Conservation (phyloP, 2,113 vertebrate genomes). For the Odontophorus gujanensis region DNA sequence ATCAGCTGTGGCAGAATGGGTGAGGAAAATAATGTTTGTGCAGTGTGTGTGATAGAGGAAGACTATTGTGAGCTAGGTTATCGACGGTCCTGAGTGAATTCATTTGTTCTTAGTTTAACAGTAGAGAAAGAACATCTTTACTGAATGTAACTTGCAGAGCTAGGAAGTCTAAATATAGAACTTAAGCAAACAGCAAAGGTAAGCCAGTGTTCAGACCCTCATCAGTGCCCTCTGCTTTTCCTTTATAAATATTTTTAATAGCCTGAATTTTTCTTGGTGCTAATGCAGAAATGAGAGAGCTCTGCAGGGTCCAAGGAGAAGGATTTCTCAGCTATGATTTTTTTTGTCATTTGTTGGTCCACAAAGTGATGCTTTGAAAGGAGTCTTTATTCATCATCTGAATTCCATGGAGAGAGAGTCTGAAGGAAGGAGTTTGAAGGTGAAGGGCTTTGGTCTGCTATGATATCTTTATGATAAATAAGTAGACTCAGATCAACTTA, state of each 20-base stretch:
- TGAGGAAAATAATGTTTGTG: neutral
- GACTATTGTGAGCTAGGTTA: fast-evolving
- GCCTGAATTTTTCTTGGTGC: neutral
- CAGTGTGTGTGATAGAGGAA: neutral
- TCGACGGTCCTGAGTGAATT: neutral
- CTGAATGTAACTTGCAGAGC: neutral
- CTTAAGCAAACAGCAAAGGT: neutral
- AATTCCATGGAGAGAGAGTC: neutral
- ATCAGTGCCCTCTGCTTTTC: neutral
- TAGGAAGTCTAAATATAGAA: fast-evolving
- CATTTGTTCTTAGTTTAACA: neutral
- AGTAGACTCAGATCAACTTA: neutral
- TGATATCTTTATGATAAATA: neutral
- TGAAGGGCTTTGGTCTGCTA: neutral
- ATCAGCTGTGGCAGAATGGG: neutral
- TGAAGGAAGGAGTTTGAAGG: neutral
- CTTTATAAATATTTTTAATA: neutral
- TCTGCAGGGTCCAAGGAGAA: neutral
- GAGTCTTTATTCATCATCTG: neutral
- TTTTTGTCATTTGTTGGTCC: neutral
- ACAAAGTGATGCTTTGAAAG: neutral
- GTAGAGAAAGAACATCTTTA: neutral
- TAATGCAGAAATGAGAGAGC: neutral
- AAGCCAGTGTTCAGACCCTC: neutral
- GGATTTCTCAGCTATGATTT: neutral